Evolutionary conservation across 2,113 vertebrate species (phyloP), one percentile per base, ranked within the genome.

Genomic region (Carassius gibelio): DNA sequence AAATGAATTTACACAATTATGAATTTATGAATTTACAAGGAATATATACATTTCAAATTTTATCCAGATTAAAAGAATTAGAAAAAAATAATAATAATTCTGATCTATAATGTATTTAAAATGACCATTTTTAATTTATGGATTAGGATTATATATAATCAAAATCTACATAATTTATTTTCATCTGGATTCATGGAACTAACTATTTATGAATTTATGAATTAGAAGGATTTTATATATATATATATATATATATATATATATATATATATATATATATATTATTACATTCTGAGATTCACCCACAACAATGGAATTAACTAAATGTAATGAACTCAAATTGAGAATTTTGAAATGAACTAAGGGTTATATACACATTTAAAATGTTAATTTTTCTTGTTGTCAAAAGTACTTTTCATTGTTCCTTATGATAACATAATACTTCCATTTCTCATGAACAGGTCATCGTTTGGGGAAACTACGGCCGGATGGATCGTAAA

Each of bases 401-500:
- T 11, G 4, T 72, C 34, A 34, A 42, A 42, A 19, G 8, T 74
- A n/a, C 34, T n/a, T 11, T 23, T 45, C 9, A n/a, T 74, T 23
- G 36, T 75, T 48, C 11, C 30, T 36, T 36, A 19, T 17, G 14
- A 68, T 68, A 21, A 34, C 17, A 34, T 55, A 57, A 17, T 80
- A 26, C 1, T n/a, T 66, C 77, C n/a, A 30, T 48, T 9, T 83
- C 4, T 91, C 11, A n/a, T 26, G 19, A 7, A 0, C 61, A 99
- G 98, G 96, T 99, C 85, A 99, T 99, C 50, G 98, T 99, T 38
- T 99, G 98, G 98, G 98, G 98, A 1, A 99, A 99, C 94, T 99
- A 99, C 0, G 97, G 98, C 86, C 95, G 97, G 50, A 99, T 99
- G 98, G 98, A 99, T 88, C 95, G 98, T 86, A 99, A 99, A 90